A percentile compares a stretch with the other conserved stretches of the same genome.
Conservation (phyloP, 2,888 invertebrate genomes). For the Macrophya alboannulata region DNA sequence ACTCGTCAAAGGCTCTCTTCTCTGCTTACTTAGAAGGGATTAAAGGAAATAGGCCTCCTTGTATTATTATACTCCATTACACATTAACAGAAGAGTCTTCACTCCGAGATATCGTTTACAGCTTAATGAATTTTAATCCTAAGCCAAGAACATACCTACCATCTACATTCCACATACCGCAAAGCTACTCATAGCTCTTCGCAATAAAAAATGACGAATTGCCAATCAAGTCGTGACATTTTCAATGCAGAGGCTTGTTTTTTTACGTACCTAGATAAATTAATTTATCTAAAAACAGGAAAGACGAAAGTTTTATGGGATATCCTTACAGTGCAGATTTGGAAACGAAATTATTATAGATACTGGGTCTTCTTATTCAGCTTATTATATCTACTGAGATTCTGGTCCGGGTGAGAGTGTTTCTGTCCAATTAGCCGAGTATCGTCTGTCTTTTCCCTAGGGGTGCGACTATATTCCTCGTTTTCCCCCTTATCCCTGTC, state of each 20-base stretch:
- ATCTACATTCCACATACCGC: neutral
- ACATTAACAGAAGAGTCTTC: neutral
- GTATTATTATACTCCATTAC: conserved; percentile 12
- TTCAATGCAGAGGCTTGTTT: no score
- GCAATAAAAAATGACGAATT: neutral
- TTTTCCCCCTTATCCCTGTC: conserved; percentile 23
- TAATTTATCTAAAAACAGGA: neutral
- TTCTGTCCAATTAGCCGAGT: conserved; percentile 34
- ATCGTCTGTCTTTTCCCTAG: conserved; percentile 33
- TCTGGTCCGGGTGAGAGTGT: neutral
- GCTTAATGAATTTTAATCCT: neutral
- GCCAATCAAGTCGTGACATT: no score
- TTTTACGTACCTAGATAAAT: neutral
- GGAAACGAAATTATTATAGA: neutral
- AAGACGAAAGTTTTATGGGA: neutral
- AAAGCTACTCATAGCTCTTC: neutral
- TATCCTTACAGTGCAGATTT: neutral
- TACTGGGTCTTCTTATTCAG: neutral
- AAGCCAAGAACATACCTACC: no score
- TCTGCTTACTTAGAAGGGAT: conserved; percentile 38
- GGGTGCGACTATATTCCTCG: neutral
- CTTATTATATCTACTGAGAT: neutral
- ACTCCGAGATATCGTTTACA: neutral
- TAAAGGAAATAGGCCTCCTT: neutral
- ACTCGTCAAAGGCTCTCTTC: conserved; percentile 36